A percentile compares a stretch with the other conserved stretches of the same genome.
Evolutionary conservation across 1,140 invertebrate genomes (phyloP).

Genomic region (Seison nebaliae): DNA sequence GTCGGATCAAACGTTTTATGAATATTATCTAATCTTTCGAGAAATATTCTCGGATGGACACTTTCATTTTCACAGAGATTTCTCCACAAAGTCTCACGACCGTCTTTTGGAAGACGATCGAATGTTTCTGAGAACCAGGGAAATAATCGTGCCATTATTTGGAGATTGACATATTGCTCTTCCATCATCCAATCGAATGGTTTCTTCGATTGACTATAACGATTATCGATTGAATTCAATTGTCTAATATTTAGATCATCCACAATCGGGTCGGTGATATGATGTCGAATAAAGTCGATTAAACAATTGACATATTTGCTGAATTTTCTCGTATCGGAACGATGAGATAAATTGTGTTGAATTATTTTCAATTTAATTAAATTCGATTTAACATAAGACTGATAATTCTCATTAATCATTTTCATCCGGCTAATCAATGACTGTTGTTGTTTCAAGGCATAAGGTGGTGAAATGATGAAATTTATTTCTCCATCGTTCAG

Average conservation of each 20-base stretch:
- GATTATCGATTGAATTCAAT: slow-evolving; percentile 10
- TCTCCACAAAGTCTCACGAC: slow-evolving; percentile 25
- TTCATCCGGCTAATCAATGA: slow-evolving; percentile 1
- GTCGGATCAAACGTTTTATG: no score
- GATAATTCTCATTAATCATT: not conserved
- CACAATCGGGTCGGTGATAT: no score
- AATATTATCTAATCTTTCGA: no score
- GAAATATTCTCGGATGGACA: slow-evolving; percentile 19
- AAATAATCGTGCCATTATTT: slow-evolving; percentile 14
- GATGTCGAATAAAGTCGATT: no score
- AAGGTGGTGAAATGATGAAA: slow-evolving; percentile 24
- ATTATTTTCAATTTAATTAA: no score
- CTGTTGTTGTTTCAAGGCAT: slow-evolving; percentile 15
- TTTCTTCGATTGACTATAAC: slow-evolving; percentile 20
- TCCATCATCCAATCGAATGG: slow-evolving; percentile 30
- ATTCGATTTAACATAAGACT: no score
- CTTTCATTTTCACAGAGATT: slow-evolving; percentile 24
- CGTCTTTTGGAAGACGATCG: slow-evolving; percentile 25
- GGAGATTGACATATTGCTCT: slow-evolving; percentile 27
- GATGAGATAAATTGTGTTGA: no score
- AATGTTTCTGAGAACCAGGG: slow-evolving; percentile 21
- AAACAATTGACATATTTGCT: no score
- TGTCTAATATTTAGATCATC: no score
- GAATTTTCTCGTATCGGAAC: no score
- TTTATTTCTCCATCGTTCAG: slow-evolving; percentile 20